These are phyloP conservation scores for Petrosia ficiformis DNA, from an alignment of 37 sponge, comb jelly and placozoan genomes.

Conservation along the genomic window DNA sequence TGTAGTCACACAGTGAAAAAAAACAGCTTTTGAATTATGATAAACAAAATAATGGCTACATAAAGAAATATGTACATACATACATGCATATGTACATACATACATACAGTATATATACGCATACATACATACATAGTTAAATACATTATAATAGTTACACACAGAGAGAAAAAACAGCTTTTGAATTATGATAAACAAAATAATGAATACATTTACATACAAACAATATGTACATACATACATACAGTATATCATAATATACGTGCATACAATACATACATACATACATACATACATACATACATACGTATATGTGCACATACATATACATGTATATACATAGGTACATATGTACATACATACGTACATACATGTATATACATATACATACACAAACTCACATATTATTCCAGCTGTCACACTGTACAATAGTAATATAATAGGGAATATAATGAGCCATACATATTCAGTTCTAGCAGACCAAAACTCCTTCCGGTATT, in stretches of 20 bases:
- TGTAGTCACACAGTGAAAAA: too few relatives aligned
- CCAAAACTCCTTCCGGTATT: background rate
- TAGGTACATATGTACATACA: too few relatives aligned
- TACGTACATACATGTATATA: too few relatives aligned
- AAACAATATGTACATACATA: background rate
- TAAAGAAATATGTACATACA: background rate
- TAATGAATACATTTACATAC: background rate
- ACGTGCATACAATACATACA: too few relatives aligned
- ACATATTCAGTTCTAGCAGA: background rate
- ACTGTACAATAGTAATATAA: slow-evolving; percentile 1
- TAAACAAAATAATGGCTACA: background rate
- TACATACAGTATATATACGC: background rate
- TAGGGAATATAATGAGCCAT: slow-evolving; percentile 21
- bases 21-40: too few relatives aligned
- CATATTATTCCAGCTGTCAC: slow-evolving; percentile 28
- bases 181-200: background rate
- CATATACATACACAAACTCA: slow-evolving; percentile 10
- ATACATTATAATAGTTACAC: too few relatives aligned
- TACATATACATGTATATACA: too few relatives aligned
- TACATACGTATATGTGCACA: too few relatives aligned
- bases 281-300: too few relatives aligned
- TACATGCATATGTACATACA: background rate
- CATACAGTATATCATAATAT: background rate
- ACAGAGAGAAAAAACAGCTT: too few relatives aligned
- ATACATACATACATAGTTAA: too few relatives aligned